phyloP scores from a whole-genome alignment of 1,140 invertebrate genomes.

The Drosophila orena region DNA sequence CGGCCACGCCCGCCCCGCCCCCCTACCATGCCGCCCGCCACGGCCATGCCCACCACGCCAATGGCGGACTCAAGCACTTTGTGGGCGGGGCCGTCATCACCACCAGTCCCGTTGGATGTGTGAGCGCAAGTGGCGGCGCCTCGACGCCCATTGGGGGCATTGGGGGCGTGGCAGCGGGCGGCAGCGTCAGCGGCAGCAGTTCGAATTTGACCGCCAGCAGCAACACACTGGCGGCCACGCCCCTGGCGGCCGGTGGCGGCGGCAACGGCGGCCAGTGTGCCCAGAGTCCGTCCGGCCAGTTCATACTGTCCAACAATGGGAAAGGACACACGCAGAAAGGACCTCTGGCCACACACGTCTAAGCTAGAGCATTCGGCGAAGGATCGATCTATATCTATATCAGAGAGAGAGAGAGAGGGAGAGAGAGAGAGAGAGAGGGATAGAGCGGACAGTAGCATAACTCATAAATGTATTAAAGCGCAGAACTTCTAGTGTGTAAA shows the following conservation, averaged over 20 bases:
- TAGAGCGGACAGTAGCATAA: slow-evolving; percentile 9
- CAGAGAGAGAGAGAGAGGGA: too few relatives aligned
- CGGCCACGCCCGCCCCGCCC: slow-evolving; percentile 91
- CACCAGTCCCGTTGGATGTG: slow-evolving; percentile 32
- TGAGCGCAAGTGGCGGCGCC: slow-evolving; percentile 8
- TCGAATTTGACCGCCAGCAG: slow-evolving; percentile 82
- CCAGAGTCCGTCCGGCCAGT: slow-evolving; percentile 84
- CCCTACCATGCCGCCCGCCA: slow-evolving; percentile 87
- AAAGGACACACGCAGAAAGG: slow-evolving; percentile 80
- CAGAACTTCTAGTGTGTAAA: slow-evolving; percentile 47
- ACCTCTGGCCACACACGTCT: slow-evolving; percentile 83
- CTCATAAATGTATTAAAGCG: slow-evolving; percentile 37
- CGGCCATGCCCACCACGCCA: slow-evolving; percentile 52
- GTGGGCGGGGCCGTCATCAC: slow-evolving; percentile 30
- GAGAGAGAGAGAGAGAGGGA: too few relatives aligned
- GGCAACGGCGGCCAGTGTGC: slow-evolving; percentile 36
- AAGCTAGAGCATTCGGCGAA: slow-evolving; percentile 19
- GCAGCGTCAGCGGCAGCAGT: slow-evolving; percentile 80
- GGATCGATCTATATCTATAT: too few relatives aligned
- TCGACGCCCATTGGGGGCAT: slow-evolving; percentile 17
- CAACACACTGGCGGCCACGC: slow-evolving; percentile 81
- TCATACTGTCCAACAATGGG: slow-evolving; percentile 83
- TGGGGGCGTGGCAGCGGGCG: slow-evolving; percentile 13
- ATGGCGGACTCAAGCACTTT: slow-evolving; percentile 68
- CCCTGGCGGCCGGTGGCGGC: slow-evolving; percentile 39